Evolutionary conservation across 2,888 invertebrate species (phyloP), one percentile per base, ranked within the genome.

Genomic region (Andrena minutula): DNA sequence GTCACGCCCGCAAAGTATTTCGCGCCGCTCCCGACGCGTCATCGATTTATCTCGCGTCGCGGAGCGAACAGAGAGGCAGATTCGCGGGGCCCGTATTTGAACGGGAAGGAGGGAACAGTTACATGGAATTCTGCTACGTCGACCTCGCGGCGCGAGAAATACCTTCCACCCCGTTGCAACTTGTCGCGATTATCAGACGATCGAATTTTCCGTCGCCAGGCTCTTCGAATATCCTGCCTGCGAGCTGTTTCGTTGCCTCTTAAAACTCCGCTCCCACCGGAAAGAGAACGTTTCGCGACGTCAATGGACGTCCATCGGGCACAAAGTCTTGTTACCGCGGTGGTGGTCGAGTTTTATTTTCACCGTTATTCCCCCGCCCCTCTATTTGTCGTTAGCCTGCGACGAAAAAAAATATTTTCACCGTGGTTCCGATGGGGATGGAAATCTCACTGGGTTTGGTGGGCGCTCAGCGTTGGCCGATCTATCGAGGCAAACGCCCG

Each of bases 401-500:
- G 41, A 5, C 16, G 20, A 30, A 35, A 30, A 23, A 61, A 23
- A 63, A 63, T 63, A 53, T 49, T 61, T 20, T 1, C 60, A 20
- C 49, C 10, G 7, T 23, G 47, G 12, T 60, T 32, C 12, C 20
- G 12, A 23, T 64, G 23, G 58, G 51, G 4, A 58, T 60, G 32
- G 58, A 28, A 30, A 64, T 28, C 60, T 35, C 51, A 49, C 20
- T 20, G 64, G 56, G 61, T 68, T 68, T 78, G 74, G 68, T 75
- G 53, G 53, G 30, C 32, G 30, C 74, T 66, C 74, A 78, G 68
- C 32, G 49, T 47, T 51, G 3, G 26, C 6, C 28, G 56, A 26
- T 28, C 26, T 35, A 23, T 10, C 23, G 72, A 20, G 75, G 74
- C 74, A 68, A 74, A 78, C 41, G 78, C 23, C 60, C 78, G 74